phyloP scores from a whole-genome alignment of 1,140 invertebrate species.

The Laupala kohalensis region DNA sequence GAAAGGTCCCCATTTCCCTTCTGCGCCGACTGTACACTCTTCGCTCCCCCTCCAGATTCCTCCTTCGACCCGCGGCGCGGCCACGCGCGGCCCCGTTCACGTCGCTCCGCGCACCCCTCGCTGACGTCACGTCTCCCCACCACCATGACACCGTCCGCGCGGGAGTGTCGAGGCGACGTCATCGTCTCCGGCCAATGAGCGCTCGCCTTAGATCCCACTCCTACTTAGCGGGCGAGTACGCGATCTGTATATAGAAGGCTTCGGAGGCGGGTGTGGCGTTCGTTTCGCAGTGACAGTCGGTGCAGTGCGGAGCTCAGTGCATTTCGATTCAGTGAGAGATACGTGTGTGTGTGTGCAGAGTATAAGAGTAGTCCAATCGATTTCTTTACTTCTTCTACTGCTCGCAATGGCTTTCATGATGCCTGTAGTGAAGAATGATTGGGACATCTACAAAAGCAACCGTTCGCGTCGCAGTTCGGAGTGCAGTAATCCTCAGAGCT shows the following conservation, averaged over 20 bases:
- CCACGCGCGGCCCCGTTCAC: no score
- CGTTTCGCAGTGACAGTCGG: background rate
- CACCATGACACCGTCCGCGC: no score
- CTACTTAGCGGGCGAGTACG: background rate
- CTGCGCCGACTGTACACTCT: no score
- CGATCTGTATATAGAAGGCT: background rate
- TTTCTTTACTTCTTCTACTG: background rate
- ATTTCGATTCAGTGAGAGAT: background rate
- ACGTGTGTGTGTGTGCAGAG: background rate
- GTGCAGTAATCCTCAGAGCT: conserved; percentile 48
- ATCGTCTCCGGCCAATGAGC: background rate
- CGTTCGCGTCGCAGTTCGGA: conserved; percentile 57
- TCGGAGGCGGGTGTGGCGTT: background rate
- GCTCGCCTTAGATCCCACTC: no score
- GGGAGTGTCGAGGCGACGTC: background rate
- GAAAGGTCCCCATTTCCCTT: no score
- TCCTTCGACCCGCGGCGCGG: no score
- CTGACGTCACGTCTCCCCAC: background rate
- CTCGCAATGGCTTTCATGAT: conserved; percentile 77
- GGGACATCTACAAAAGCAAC: conserved; percentile 78
- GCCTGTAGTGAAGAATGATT: conserved; percentile 84
- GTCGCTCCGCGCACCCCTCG: background rate
- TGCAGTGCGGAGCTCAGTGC: background rate
- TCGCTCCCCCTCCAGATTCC: no score
- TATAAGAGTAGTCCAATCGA: background rate